A percentile compares a stretch with the other conserved stretches of the same genome.
Evolutionary conservation across 2,888 invertebrate species (phyloP).

Genomic region (Rugalucina vietnamica): DNA sequence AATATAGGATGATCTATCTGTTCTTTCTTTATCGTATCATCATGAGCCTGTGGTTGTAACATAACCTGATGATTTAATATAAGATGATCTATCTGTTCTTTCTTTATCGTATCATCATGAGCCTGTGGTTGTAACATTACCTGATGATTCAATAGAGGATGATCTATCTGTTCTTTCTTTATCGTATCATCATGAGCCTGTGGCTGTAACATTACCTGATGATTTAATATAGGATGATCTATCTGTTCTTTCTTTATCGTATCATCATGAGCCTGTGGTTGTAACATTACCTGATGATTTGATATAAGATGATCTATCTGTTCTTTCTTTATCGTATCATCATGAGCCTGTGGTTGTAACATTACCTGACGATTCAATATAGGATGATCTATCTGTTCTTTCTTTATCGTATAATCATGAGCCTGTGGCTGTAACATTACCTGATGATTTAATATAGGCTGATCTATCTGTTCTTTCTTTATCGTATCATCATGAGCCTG

Average conservation of each 20-base stretch:
- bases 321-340: slow-evolving; percentile 3
- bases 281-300: not conserved
- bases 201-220: not conserved
- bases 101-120: slow-evolving; percentile 3
- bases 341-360: not conserved
- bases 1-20: not conserved
- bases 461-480: slow-evolving; percentile 10
- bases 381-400: slow-evolving; percentile 5
- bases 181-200: not conserved
- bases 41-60: not conserved
- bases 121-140: not conserved
- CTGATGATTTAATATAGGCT: not conserved
- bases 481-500: not conserved
- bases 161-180: slow-evolving; percentile 10
- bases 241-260: slow-evolving; percentile 5
- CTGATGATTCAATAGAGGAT: not conserved
- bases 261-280: not conserved
- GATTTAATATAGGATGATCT: not conserved
- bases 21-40: slow-evolving; percentile 3
- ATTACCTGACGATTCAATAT: not conserved
- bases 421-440: not conserved
- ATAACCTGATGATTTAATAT: not conserved
- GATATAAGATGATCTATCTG: not conserved
- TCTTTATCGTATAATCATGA: not conserved
- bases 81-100: slow-evolving; percentile 2